A percentile compares a stretch with the other conserved stretches of the same genome.
These are phyloP conservation scores for Solenopsis fugax DNA, from an alignment of 1,140 invertebrate species.

Conservation along the genomic window DNA sequence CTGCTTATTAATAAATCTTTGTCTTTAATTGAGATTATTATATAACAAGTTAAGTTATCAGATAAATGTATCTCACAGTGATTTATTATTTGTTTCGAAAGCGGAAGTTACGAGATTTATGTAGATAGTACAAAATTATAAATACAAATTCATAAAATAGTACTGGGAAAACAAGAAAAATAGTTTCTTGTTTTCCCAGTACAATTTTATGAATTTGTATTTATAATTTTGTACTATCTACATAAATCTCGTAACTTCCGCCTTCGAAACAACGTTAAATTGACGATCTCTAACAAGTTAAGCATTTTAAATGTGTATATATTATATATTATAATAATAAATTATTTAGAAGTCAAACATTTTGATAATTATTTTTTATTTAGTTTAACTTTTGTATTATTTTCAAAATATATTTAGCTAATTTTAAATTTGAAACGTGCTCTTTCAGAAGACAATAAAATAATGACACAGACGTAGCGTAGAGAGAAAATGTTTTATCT, in stretches of 20 bases:
- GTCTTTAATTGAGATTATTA: constrained; percentile 72
- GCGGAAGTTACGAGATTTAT: constrained; percentile 12
- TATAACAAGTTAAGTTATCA: constrained; percentile 31
- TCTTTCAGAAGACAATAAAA: not conserved
- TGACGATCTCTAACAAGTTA: not conserved
- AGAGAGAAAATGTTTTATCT: not conserved
- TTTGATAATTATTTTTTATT: not conserved
- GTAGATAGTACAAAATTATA: constrained; percentile 5
- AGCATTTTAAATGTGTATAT: not conserved
- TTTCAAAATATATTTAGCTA: not conserved
- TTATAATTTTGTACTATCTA: constrained; percentile 6
- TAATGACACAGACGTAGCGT: not conserved
- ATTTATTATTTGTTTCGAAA: constrained; percentile 31
- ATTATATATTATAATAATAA: not conserved
- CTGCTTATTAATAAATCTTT: constrained; percentile 70
- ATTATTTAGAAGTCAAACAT: not conserved
- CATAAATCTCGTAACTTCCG: constrained; percentile 10
- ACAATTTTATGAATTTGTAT: not conserved
- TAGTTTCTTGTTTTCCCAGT: not conserved
- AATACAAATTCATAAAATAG: not conserved
- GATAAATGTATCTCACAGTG: constrained; percentile 7
- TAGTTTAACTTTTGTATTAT: not conserved
- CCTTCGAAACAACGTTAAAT: not conserved
- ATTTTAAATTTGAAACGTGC: not conserved
- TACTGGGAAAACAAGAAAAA: not conserved